Conservation (phyloP, 2,113 vertebrate genomes). For the human (Homo sapiens) region GRCh38 chrX:22805501-22806000, state of each 20-base stretch:
- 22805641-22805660: background rate
- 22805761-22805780: background rate
- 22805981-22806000: background rate
- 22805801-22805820: background rate
- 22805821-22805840: background rate
- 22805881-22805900: background rate
- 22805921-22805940: background rate
- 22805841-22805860: background rate
- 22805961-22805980: background rate
- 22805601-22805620: background rate
- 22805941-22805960: background rate
- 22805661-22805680: background rate
- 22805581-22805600: background rate
- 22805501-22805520: background rate
- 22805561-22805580: background rate
- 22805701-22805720: background rate
- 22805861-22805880: background rate
- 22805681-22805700: background rate
- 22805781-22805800: background rate
- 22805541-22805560: background rate
- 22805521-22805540: background rate
- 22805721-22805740: background rate
- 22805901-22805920: background rate
- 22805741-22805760: background rate
- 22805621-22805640: background rate